Evolutionary conservation across 1,140 invertebrate species (phyloP).

Genomic region (Formica selysi): DNA sequence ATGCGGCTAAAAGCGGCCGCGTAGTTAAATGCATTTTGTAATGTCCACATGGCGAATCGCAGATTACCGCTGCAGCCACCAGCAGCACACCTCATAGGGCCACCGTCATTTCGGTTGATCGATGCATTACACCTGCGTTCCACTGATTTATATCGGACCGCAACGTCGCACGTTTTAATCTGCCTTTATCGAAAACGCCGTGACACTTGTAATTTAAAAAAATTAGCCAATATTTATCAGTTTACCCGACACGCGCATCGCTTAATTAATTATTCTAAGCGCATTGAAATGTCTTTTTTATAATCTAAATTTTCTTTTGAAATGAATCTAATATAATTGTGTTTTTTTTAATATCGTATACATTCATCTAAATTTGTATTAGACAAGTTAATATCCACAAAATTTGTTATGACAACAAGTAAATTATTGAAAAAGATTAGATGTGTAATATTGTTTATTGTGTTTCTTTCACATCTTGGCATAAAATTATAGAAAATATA

Average conservation of each 20-base stretch:
- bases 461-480: too few species aligned
- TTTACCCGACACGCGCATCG: background rate
- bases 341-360: background rate
- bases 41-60: slow-evolving; percentile 35
- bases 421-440: too few species aligned
- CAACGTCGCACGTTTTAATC: slow-evolving; percentile 67
- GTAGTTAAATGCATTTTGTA: slow-evolving; percentile 32
- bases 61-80: slow-evolving; percentile 39
- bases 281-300: background rate
- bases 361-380: background rate
- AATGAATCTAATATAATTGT: background rate
- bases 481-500: too few species aligned
- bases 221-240: slow-evolving; percentile 46
- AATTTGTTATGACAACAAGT: too few species aligned
- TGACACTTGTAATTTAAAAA: slow-evolving; percentile 69
- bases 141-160: slow-evolving; percentile 71
- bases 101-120: slow-evolving; percentile 73
- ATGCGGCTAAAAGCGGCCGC: slow-evolving; percentile 37
- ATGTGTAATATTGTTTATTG: too few species aligned
- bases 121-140: slow-evolving; percentile 73
- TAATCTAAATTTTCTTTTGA: background rate
- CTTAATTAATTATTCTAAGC: background rate
- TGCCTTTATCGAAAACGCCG: slow-evolving; percentile 50
- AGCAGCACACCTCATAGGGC: slow-evolving; percentile 19
- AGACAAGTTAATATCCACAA: too few species aligned